Evolutionary conservation across 2,113 vertebrate species (phyloP), one percentile per base, ranked within the genome.

Genomic region (Pipra filicauda): DNA sequence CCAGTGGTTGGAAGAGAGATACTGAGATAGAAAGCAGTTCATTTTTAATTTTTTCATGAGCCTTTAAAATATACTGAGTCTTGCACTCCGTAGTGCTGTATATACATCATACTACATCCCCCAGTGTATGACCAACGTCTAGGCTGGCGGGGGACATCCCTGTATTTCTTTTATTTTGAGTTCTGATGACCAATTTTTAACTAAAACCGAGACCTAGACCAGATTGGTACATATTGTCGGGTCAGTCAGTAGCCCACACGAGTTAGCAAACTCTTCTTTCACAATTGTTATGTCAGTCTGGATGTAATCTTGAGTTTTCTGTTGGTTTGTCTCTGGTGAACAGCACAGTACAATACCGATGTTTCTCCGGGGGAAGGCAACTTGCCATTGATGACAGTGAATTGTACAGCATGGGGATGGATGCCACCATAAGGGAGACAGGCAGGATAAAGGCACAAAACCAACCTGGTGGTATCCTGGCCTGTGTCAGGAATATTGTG

Each of bases 1-100:
- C 69, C 93, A 93, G 89, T 72, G 35, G 58, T 27, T 86, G 46
- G 51, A 88, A 88, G 67, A 73, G 85, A 79, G 55, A 91, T 58
- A 92, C 55, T 71, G 86, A 89, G 80, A 91, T 52, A 71, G 61
- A 67, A 93, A 77, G 71, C 43, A 80, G 59, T 58, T 65, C 20
- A 37, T 82, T 91, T 93, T 89, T 69, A 89, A 71, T 91, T 84
- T 85, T 92, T 85, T 59, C 59, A 91, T 44, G 66, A 73, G 13
- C 26, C 44, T 96, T 91, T 80, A 61, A 89, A 87, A 72, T 54
- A 69, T 31, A 69, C 30, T 15, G 33, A 58, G 30, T 48, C 24
- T 75, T 52, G 26, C 30, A 31, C 19, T 3, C 1, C 55, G 19
- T 54, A 55, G 24, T 41, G 44, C 24, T 24, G 11, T 14, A 8